These are phyloP conservation scores for Corvus cornix DNA, from an alignment of 2,113 vertebrate genomes.

Conservation along the genomic window DNA sequence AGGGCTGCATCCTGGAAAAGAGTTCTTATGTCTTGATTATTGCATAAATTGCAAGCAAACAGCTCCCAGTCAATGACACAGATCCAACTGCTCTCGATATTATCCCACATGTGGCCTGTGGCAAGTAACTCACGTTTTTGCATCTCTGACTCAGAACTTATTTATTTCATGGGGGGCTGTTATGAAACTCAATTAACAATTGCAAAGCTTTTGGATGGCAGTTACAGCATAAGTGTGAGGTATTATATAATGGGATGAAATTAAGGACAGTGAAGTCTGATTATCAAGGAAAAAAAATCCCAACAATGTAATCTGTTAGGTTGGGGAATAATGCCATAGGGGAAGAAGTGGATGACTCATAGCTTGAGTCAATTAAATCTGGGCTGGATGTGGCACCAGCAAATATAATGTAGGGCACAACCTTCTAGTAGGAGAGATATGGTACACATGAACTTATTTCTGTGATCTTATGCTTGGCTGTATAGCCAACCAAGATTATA, in stretches of 20 bases:
- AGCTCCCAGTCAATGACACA: background rate
- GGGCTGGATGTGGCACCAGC: slow-evolving; percentile 39
- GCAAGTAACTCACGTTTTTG: slow-evolving; percentile 2
- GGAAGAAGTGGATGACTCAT: slow-evolving; percentile 19
- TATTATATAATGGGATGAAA: slow-evolving; percentile 69
- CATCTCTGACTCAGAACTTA: slow-evolving; percentile 40
- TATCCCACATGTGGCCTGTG: background rate
- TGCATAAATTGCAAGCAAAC: background rate
- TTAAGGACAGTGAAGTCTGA: slow-evolving; percentile 58
- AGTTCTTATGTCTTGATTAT: background rate
- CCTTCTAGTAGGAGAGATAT: background rate
- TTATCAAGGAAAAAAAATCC: slow-evolving; percentile 29
- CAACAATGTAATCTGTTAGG: slow-evolving; percentile 30
- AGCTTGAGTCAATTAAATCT: slow-evolving; percentile 54
- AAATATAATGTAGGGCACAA: slow-evolving; percentile 25
- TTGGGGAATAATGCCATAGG: slow-evolving; percentile 19
- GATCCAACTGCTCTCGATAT: background rate
- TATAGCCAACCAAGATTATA: slow-evolving; percentile 21
- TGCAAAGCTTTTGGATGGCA: slow-evolving; percentile 25
- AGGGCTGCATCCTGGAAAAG: background rate
- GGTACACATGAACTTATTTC: slow-evolving; percentile 19
- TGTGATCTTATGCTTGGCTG: slow-evolving; percentile 34
- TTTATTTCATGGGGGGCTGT: background rate
- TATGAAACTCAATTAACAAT: slow-evolving; percentile 56
- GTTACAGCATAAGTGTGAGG: background rate